Percentiles rank a stretch among this genome's conserved stretches.
These are phyloP conservation scores for Pantherophis alleghaniensis DNA, from an alignment of 2,797 vertebrate species.

Conservation along the genomic window DNA sequence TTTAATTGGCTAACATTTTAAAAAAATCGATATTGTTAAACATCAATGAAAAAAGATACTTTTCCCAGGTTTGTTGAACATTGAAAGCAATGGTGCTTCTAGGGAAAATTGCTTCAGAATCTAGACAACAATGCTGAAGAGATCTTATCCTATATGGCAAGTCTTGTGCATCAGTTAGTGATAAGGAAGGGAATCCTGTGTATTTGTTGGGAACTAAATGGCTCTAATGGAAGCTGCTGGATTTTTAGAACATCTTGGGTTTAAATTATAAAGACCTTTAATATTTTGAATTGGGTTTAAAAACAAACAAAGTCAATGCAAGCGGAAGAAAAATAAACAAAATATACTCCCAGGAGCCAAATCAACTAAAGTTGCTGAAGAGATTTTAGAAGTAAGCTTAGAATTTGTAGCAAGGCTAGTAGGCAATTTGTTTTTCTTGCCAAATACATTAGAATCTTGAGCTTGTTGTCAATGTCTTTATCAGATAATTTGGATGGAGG, in stretches of 20 bases:
- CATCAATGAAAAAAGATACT: neutral
- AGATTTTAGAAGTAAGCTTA: neutral
- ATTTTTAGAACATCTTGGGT: neutral
- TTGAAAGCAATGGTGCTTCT: neutral
- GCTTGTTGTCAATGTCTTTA: neutral
- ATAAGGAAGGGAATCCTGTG: neutral
- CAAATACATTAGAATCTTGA: neutral
- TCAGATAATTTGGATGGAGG: neutral
- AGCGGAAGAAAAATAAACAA: neutral
- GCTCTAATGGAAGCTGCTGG: neutral
- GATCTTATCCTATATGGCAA: neutral
- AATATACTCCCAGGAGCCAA: neutral
- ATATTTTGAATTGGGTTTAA: neutral
- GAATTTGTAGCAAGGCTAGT: neutral
- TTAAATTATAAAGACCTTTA: neutral
- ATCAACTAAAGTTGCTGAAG: neutral
- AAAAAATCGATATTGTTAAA: neutral
- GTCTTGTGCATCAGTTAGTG: neutral
- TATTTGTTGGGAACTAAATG: neutral
- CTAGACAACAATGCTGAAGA: neutral
- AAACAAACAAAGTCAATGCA: neutral
- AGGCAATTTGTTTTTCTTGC: neutral
- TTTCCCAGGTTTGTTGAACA: neutral
- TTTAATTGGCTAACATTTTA: neutral
- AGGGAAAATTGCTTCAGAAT: neutral